phyloP scores from a whole-genome alignment of 2,797 vertebrate genomes.

The Mormyrus proboscirostris region DNA sequence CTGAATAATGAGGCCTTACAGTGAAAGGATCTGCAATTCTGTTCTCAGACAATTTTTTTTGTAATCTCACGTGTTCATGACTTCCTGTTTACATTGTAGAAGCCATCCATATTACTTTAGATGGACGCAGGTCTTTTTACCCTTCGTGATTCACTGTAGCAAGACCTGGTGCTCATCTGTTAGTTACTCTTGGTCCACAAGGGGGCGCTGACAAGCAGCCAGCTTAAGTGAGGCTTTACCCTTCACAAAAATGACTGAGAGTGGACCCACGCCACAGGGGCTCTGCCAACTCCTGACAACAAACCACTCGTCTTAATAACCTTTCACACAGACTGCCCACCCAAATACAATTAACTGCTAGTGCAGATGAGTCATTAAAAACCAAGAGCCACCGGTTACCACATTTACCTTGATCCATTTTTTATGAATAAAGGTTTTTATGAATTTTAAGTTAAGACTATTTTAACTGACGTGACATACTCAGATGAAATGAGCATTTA shows the following conservation, averaged over 20 bases:
- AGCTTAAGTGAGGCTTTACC: neutral
- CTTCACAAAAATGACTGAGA: neutral
- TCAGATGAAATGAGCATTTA: neutral
- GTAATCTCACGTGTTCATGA: neutral
- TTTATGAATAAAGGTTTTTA: neutral
- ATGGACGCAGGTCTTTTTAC: neutral
- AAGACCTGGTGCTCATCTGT: neutral
- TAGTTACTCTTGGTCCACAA: conserved; percentile 27
- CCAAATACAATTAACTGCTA: neutral
- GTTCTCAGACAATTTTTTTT: neutral
- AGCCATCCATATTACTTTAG: neutral
- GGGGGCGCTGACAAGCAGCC: conserved; percentile 35
- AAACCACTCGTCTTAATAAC: conserved; percentile 11
- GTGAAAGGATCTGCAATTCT: neutral
- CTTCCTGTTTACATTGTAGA: neutral
- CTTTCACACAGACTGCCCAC: neutral
- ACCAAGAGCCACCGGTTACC: neutral
- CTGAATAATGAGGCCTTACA: conserved; percentile 11
- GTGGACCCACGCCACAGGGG: neutral
- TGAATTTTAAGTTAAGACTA: neutral
- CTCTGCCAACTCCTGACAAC: neutral
- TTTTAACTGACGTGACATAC: neutral
- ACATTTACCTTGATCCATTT: neutral
- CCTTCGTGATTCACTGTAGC: neutral
- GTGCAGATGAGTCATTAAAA: neutral